These are phyloP conservation scores for Scaptodrosophila lebanonensis DNA, from an alignment of 1,140 invertebrate genomes.

Conservation along the genomic window DNA sequence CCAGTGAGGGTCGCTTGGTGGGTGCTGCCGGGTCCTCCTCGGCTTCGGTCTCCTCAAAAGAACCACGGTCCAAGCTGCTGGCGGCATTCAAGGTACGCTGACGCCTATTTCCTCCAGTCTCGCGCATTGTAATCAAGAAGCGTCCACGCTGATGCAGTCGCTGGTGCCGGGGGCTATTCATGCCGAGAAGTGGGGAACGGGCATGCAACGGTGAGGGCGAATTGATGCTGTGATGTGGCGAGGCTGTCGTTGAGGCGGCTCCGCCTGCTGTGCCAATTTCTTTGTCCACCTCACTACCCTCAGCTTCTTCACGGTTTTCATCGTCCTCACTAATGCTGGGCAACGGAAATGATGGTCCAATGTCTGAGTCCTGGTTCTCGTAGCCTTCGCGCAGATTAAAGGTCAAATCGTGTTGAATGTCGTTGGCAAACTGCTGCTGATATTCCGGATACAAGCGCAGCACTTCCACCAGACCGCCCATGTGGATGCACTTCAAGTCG, in stretches of 20 bases:
- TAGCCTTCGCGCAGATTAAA: slow-evolving; percentile 96
- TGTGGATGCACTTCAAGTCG: slow-evolving; percentile 95
- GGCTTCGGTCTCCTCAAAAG: slow-evolving; percentile 77
- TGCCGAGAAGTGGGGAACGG: slow-evolving; percentile 56
- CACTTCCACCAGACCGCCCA: slow-evolving; percentile 93
- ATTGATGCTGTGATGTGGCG: slow-evolving; percentile 77
- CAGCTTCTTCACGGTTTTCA: slow-evolving; percentile 87
- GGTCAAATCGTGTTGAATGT: slow-evolving; percentile 96
- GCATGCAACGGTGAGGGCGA: slow-evolving; percentile 45
- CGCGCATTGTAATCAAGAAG: slow-evolving; percentile 78
- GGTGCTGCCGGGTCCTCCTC: slow-evolving; percentile 78
- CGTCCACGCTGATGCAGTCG: slow-evolving; percentile 62
- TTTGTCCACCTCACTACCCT: slow-evolving; percentile 66
- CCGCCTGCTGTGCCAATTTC: slow-evolving; percentile 52
- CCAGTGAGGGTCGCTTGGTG: slow-evolving; percentile 83
- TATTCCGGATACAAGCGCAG: slow-evolving; percentile 95
- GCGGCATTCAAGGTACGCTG: slow-evolving; percentile 80
- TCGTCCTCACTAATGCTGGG: slow-evolving; percentile 96
- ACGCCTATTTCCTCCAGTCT: slow-evolving; percentile 81
- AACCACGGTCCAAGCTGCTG: slow-evolving; percentile 78
- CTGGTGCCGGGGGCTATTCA: slow-evolving; percentile 62
- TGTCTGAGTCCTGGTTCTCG: slow-evolving; percentile 91
- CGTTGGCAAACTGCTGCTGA: slow-evolving; percentile 93
- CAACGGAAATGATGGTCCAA: slow-evolving; percentile 87
- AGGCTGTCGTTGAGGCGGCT: slow-evolving; percentile 27